Percentiles rank a stretch among this genome's conserved stretches.
These are phyloP conservation scores for Stegana nigrithorax DNA, from an alignment of 2,888 invertebrate genomes.

Conservation along the genomic window DNA sequence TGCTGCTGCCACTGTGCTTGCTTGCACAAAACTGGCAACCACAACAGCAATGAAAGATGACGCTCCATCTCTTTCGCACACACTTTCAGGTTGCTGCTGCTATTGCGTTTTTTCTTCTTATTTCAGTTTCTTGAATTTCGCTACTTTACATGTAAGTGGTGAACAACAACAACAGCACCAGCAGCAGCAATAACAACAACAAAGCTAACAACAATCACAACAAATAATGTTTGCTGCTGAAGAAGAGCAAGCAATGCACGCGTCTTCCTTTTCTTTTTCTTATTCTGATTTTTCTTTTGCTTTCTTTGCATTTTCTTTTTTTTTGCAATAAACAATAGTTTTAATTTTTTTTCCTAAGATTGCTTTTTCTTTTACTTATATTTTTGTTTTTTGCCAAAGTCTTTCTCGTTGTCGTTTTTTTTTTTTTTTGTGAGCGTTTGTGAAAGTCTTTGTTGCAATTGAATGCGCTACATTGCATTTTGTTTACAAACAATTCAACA, in stretches of 20 bases:
- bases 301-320: too few species aligned
- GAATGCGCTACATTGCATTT: conserved; percentile 49
- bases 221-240: too few species aligned
- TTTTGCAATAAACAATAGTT: conserved; percentile 9
- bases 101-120: background rate
- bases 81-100: background rate
- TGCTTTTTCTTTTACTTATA: background rate
- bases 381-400: conserved; percentile 14
- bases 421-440: conserved; percentile 4
- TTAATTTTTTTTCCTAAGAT: background rate
- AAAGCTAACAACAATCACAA: too few species aligned
- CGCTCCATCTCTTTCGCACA: background rate
- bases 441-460: conserved; percentile 52
- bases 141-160: conserved; percentile 2
- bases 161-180: background rate
- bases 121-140: background rate
- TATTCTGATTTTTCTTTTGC: background rate
- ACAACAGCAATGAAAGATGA: too few species aligned
- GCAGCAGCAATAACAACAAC: too few species aligned
- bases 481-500: conserved; percentile 11
- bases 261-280: too few species aligned
- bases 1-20: background rate
- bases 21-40: too few species aligned
- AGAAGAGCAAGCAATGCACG: too few species aligned
- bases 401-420: background rate